These are phyloP conservation scores for Camponotus vicinus DNA, from an alignment of 1,140 invertebrate genomes.

Conservation along the genomic window DNA sequence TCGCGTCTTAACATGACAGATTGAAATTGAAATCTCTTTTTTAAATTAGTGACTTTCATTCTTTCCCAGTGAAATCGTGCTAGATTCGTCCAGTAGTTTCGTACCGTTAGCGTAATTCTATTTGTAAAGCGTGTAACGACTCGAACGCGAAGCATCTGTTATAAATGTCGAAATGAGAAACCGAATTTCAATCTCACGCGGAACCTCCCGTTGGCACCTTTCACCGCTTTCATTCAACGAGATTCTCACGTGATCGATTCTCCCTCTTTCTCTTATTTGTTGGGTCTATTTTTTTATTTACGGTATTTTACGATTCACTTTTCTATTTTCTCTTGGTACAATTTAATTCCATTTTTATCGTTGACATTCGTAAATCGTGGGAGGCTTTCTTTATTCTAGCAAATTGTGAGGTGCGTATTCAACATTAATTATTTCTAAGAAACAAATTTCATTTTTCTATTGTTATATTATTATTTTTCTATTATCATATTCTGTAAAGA, in stretches of 20 bases:
- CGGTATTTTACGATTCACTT: slow-evolving; percentile 29
- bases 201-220: slow-evolving; percentile 10
- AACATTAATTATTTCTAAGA: neutral
- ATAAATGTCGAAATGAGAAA: slow-evolving; percentile 39
- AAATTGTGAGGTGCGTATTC: neutral
- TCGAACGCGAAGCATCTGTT: neutral
- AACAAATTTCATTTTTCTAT: neutral
- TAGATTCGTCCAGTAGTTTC: neutral
- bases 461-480: neutral
- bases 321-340: slow-evolving; percentile 26
- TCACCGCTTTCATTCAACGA: slow-evolving; percentile 49
- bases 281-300: neutral
- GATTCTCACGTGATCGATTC: slow-evolving; percentile 52
- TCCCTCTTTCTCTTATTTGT: neutral
- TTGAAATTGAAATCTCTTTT: neutral
- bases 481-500: neutral
- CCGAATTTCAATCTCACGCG: slow-evolving; percentile 30
- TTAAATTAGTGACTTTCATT: neutral
- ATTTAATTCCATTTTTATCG: slow-evolving; percentile 19
- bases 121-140: slow-evolving; percentile 16
- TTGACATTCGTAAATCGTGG: neutral
- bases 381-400: neutral
- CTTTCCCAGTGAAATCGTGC: neutral
- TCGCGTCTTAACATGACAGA: no score
- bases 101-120: slow-evolving; percentile 5